Evolutionary conservation across 2,888 invertebrate genomes (phyloP), one percentile per base, ranked within the genome.

Genomic region (Catocala fraxini): DNA sequence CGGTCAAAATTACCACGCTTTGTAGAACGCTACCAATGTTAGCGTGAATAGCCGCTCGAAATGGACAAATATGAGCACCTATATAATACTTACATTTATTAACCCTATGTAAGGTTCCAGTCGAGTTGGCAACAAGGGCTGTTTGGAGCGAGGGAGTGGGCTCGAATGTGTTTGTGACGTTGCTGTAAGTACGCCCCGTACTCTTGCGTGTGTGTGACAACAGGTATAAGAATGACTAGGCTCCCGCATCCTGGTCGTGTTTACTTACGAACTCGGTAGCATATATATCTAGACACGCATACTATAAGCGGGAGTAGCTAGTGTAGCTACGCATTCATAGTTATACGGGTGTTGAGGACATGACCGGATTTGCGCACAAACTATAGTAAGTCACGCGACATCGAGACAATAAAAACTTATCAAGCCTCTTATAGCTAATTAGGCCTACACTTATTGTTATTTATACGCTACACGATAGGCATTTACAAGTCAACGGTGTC

Each of bases 361-460:
- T 59, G 73, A 75, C 81, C 75, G 77, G 83, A 88, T 87, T 88
- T 85, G 71, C 71, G 73, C 75, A 70, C 75, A 85, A 89, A 91
- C 79, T 84, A 82, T 82, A 75, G 68, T 60, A 69, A 71, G 81
- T 79, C 91, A 92, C 91, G 92, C 91, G 68, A 91, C 80, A 85
- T 77, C 78, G 68, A 85, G 83, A 87, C 85, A 88, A 78, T 89
- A 89, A 89, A 91, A 89, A 85, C 86, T 89, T 91, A 91, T 91
- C 91, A 85, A 82, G 78, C 82, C 80, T 83, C 81, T 85, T 87
- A 85, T 82, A 81, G 82, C 87, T 90, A 91, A 91, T 91, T 90
- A 91, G 84, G 80, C 72, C 75, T 79, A 77, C 79, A 81, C 84
- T 89, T 87, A 89, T 89, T 87, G 86, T 85, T 83, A 79, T 89